Conservation (phyloP, 2,113 vertebrate genomes). For the Oncorhynchus clarkii region DNA sequence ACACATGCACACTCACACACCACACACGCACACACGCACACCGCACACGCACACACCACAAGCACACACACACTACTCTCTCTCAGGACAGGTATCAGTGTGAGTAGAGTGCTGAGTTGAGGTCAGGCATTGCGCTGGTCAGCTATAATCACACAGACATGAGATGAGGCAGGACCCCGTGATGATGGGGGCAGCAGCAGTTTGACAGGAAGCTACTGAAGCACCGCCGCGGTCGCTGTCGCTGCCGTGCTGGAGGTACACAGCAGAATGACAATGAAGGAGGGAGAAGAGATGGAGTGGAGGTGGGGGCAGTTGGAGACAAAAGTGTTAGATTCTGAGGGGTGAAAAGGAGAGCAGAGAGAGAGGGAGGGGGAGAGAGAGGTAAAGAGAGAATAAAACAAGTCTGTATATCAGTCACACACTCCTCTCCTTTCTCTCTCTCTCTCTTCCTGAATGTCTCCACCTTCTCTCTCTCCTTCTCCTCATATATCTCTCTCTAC, state of each 20-base stretch:
- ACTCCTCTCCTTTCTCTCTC: not conserved
- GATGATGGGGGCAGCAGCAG: conserved; percentile 38
- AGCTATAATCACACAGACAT: conserved; percentile 61
- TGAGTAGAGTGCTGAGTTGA: conserved; percentile 57
- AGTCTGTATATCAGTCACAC: not conserved
- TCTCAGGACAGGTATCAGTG: not conserved
- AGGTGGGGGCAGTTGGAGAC: not conserved
- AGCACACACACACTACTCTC: not conserved
- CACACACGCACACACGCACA: not conserved
- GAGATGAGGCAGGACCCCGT: conserved; percentile 7
- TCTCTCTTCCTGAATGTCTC: not conserved
- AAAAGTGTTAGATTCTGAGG: too few relatives aligned
- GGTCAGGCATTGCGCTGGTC: conserved; percentile 61
- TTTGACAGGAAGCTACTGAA: conserved; percentile 44
- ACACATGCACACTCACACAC: not conserved
- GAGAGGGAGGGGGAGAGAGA: not conserved
- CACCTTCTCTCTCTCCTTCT: not conserved
- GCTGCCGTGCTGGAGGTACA: not conserved
- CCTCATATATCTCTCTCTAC: not conserved
- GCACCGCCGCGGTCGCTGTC: not conserved
- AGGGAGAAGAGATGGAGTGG: not conserved
- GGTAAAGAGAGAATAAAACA: not conserved
- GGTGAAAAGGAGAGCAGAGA: not conserved
- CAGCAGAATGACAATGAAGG: not conserved
- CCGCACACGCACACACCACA: not conserved